phyloP scores from a whole-genome alignment of 2,113 vertebrate genomes.

The Cinclus mexicanus region DNA sequence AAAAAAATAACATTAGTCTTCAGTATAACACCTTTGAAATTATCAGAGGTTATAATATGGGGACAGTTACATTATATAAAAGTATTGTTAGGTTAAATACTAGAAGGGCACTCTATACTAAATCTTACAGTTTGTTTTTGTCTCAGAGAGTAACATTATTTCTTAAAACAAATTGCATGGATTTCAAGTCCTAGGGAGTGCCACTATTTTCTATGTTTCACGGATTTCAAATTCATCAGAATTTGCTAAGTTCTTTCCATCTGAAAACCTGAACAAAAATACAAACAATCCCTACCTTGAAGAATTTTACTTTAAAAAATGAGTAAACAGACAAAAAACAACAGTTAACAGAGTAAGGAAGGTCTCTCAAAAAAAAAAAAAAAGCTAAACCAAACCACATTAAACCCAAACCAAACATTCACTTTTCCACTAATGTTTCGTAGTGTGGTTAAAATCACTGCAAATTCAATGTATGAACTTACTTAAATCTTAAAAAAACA shows the following conservation, averaged over 20 bases:
- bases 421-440: not conserved
- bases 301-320: not conserved
- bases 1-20: not conserved
- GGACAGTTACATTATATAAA: not conserved
- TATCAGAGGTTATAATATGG: not conserved
- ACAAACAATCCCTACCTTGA: not conserved
- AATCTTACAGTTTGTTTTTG: not conserved
- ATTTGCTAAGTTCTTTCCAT: not conserved
- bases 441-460: not conserved
- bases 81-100: not conserved
- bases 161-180: not conserved
- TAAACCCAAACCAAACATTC: accelerated
- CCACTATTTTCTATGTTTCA: not conserved
- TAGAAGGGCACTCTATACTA: not conserved
- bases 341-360: not conserved
- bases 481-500: not conserved
- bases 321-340: not conserved
- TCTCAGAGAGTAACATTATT: not conserved
- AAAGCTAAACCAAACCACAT: not conserved
- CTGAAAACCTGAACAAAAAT: not conserved
- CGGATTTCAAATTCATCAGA: not conserved
- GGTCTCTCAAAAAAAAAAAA: not conserved
- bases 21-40: not conserved
- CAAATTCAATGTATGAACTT: not conserved
- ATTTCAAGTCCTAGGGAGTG: not conserved